phyloP scores from a whole-genome alignment of 2,888 invertebrate species.

The Agrenia bidenticulata region DNA sequence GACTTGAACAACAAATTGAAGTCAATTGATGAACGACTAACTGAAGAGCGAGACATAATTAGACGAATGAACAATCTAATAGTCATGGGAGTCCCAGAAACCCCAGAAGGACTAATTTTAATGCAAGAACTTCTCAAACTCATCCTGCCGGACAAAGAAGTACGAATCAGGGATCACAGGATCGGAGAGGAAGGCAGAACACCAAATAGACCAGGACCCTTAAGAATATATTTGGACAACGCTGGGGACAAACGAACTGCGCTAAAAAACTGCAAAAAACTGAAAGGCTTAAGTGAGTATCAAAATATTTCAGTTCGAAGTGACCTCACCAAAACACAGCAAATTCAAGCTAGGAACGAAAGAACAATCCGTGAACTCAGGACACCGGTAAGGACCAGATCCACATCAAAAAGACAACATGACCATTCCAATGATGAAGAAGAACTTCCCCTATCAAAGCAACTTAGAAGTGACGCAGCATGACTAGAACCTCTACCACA shows the following conservation, averaged over 20 bases:
- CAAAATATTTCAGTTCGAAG: neutral
- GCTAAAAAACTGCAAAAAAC: neutral
- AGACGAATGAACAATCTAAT: neutral
- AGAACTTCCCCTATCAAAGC: neutral
- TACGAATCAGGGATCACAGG: neutral
- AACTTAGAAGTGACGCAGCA: neutral
- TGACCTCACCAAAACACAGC: neutral
- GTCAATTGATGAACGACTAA: neutral
- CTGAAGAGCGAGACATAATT: neutral
- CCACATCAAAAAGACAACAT: neutral
- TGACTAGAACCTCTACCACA: neutral
- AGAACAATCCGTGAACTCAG: neutral
- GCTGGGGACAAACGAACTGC: neutral
- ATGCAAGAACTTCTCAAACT: neutral
- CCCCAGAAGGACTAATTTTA: neutral
- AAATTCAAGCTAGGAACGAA: neutral
- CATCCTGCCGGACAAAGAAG: neutral
- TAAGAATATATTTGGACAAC: neutral
- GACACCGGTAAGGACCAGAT: neutral
- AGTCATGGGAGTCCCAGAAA: neutral
- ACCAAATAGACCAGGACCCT: neutral
- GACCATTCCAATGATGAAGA: neutral
- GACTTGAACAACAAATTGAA: neutral
- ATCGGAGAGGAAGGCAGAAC: neutral
- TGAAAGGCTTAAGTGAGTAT: neutral